Percentiles rank a stretch among this genome's conserved stretches.
phyloP scores from a whole-genome alignment of 2,113 vertebrate genomes.

The Phylloscopus trochiloides region DNA sequence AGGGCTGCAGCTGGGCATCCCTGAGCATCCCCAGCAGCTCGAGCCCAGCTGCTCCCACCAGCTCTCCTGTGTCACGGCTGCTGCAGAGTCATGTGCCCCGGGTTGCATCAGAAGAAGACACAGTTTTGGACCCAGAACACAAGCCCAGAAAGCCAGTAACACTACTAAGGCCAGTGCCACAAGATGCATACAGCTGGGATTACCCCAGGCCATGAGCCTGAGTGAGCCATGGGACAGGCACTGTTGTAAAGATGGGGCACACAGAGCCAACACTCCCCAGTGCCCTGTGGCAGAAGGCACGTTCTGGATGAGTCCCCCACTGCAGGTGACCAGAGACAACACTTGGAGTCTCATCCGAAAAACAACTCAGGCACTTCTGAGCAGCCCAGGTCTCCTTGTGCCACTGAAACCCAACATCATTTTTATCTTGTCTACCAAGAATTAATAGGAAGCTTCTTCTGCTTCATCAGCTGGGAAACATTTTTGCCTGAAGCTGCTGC shows the following conservation, averaged over 20 bases:
- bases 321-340: background rate
- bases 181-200: background rate
- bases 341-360: background rate
- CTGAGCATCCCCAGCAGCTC: background rate
- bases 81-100: background rate
- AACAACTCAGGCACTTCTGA: background rate
- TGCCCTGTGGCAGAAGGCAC: background rate
- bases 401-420: background rate
- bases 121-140: background rate
- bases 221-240: background rate
- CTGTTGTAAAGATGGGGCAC: rapidly evolving
- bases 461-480: background rate
- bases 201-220: rapidly evolving
- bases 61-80: rapidly evolving
- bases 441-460: background rate
- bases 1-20: background rate
- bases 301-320: rapidly evolving
- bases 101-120: background rate
- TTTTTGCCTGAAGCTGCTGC: background rate
- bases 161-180: background rate
- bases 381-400: background rate
- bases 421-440: background rate
- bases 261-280: rapidly evolving
- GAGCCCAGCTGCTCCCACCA: background rate
- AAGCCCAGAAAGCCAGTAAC: background rate